Evolutionary conservation across 2,797 vertebrate genomes (phyloP).

Genomic region (Furcifer pardalis): DNA sequence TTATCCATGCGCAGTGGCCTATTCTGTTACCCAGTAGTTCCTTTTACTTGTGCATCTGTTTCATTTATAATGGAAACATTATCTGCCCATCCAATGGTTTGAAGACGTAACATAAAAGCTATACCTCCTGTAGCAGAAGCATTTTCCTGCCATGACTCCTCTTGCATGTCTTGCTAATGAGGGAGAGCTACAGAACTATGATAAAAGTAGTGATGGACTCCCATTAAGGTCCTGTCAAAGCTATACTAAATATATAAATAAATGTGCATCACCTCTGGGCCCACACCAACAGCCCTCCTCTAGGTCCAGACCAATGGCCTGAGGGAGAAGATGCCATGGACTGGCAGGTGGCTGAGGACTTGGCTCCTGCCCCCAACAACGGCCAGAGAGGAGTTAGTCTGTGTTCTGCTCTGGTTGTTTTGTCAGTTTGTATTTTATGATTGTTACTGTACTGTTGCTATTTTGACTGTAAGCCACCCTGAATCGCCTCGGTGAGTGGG

Average conservation of each 20-base stretch:
- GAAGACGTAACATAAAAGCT: constrained; percentile 33
- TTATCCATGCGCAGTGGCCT: background rate
- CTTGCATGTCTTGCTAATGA: constrained; percentile 13
- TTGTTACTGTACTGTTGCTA: too few relatives aligned
- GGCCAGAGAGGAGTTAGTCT: too few relatives aligned
- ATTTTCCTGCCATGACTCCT: constrained; percentile 19
- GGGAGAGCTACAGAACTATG: background rate
- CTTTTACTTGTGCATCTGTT: constrained; percentile 4
- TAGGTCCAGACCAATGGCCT: too few relatives aligned
- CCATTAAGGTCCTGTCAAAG: background rate
- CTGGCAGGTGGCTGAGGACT: too few relatives aligned
- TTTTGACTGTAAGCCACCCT: too few relatives aligned
- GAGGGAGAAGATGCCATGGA: too few relatives aligned
- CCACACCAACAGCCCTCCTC: too few relatives aligned
- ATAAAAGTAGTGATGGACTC: constrained; percentile 1
- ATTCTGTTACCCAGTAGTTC: constrained; percentile 30
- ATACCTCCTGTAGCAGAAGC: background rate
- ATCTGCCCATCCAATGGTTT: constrained; percentile 29
- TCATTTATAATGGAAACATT: constrained; percentile 27
- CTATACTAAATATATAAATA: constrained; percentile 30
- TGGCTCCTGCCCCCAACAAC: too few relatives aligned
- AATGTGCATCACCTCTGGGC: too few relatives aligned
- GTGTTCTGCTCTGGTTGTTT: too few relatives aligned
- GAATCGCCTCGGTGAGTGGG: too few relatives aligned
- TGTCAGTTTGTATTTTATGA: too few relatives aligned